phyloP scores from a whole-genome alignment of 1,140 invertebrate species.

The Trachymyrmex cornetzi region DNA sequence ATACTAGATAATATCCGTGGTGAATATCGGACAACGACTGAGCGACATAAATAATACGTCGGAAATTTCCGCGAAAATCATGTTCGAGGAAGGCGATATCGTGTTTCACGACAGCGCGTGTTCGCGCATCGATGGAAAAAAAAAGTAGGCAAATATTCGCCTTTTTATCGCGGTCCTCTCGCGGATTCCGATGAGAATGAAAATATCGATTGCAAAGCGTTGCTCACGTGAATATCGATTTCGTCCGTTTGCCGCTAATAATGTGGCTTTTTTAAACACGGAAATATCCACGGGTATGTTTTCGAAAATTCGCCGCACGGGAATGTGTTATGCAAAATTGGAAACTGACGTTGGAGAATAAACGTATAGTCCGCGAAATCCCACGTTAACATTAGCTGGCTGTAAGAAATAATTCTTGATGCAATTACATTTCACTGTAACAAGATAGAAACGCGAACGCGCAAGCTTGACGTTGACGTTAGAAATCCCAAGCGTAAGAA shows the following conservation, averaged over 20 bases:
- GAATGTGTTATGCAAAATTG: too few relatives aligned
- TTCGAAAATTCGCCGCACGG: background rate
- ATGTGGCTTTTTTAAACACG: background rate
- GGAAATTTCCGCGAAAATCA: conserved; percentile 25
- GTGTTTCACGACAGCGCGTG: background rate
- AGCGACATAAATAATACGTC: conserved; percentile 34
- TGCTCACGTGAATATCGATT: conserved; percentile 18
- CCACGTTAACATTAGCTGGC: background rate
- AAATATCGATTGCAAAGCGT: background rate
- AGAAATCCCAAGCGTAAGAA: conserved; percentile 37
- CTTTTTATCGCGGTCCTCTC: background rate
- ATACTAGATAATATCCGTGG: conserved; percentile 18
- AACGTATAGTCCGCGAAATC: background rate
- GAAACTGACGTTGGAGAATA: background rate
- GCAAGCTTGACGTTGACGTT: conserved; percentile 36
- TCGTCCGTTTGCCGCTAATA: background rate
- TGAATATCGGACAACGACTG: background rate
- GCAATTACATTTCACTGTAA: conserved; percentile 15
- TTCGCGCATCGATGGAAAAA: background rate
- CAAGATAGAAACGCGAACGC: background rate
- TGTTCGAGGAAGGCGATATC: conserved; percentile 14
- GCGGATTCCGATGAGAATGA: background rate
- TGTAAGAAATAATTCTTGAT: background rate
- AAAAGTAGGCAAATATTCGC: background rate
- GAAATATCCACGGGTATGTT: background rate